Base-by-base conservation (phyloP, 2,888 invertebrate genomes). In the Tortricodes alternella region DNA sequence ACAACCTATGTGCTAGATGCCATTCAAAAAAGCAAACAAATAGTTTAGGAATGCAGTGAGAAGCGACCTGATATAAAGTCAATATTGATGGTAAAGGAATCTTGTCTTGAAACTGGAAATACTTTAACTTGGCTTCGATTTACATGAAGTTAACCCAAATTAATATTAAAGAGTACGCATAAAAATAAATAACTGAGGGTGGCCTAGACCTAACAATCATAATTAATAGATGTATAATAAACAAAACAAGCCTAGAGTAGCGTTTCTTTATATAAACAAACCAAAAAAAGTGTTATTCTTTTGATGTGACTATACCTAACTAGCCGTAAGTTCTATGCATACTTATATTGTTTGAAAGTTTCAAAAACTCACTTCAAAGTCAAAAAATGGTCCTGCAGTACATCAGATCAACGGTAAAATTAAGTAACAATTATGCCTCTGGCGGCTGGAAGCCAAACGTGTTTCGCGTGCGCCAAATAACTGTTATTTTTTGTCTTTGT, bases 11-110 rank as follows among this genome's bases (percentile, higher is more conserved):
- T 15, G 27, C 37, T 44, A 44, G 19, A 37, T 9, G 6, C 18
- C 18, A 44, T 46, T 21, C 19, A 21, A 38, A n/a, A 23, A 21
- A 23, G 21, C 23, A 46, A 48, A 35, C 35, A 48, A 35, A 48
- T 24, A 48, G 9, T 15, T 32, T 6, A 38, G 29, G 38, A 53
- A 53, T 53, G 53, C 38, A 38, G 46, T 44, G n/a, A 27, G 11
- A 18, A 24, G 15, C 21, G 23, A 23, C 13, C 8, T 41, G 29
- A 29, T 29, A n/a, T 5, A 1, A 29, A 19, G 44, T 18, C 27
- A 44, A 44, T 44, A 44, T 44, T 44, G 6, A 15, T n/a, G 18
- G 18, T 18, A n/a, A 7, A 18, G 9, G 8, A 29, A 27, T 39
- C 13, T 21, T 13, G 13, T 16, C 1, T 18, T 15, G 9, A 44